A percentile compares a stretch with the other conserved stretches of the same genome.
Evolutionary conservation across 2,113 vertebrate genomes (phyloP).

Genomic region (Recurvirostra avosetta): DNA sequence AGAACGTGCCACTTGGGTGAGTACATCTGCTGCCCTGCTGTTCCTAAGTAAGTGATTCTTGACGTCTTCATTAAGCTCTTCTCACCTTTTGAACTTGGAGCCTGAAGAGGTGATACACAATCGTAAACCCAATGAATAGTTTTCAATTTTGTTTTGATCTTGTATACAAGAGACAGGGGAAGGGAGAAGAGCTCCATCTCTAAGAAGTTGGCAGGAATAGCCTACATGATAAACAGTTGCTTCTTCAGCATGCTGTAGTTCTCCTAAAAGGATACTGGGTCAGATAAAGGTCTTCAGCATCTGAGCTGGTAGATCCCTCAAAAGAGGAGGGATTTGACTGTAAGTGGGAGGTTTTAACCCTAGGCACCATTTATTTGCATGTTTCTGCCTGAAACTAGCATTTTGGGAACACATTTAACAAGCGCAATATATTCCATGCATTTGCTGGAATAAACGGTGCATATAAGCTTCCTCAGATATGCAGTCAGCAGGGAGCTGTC

Average conservation of each 20-base stretch:
- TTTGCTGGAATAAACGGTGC: slow-evolving; percentile 51
- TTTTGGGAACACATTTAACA: slow-evolving; percentile 57
- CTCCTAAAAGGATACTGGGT: slow-evolving; percentile 5
- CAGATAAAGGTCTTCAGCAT: slow-evolving; percentile 46
- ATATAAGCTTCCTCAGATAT: slow-evolving; percentile 52
- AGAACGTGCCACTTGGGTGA: not conserved
- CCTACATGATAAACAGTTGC: slow-evolving; percentile 1
- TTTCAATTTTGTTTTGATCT: not conserved
- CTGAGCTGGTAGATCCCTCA: slow-evolving; percentile 57
- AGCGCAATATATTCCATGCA: slow-evolving; percentile 44
- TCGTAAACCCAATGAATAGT: not conserved
- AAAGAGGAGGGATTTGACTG: slow-evolving; percentile 60
- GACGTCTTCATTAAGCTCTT: not conserved
- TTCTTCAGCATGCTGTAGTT: slow-evolving; percentile 20
- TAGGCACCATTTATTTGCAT: slow-evolving; percentile 51
- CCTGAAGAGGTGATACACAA: not conserved
- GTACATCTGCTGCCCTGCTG: not conserved
- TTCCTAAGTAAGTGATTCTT: not conserved
- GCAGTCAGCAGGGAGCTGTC: slow-evolving; percentile 60
- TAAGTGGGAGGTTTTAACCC: slow-evolving; percentile 64
- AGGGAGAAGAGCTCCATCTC: not conserved
- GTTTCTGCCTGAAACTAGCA: slow-evolving; percentile 58
- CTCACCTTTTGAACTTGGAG: not conserved
- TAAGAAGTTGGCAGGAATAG: not conserved
- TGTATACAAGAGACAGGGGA: not conserved